phyloP scores from a whole-genome alignment of 2,797 vertebrate species.

The Xenopus petersii region DNA sequence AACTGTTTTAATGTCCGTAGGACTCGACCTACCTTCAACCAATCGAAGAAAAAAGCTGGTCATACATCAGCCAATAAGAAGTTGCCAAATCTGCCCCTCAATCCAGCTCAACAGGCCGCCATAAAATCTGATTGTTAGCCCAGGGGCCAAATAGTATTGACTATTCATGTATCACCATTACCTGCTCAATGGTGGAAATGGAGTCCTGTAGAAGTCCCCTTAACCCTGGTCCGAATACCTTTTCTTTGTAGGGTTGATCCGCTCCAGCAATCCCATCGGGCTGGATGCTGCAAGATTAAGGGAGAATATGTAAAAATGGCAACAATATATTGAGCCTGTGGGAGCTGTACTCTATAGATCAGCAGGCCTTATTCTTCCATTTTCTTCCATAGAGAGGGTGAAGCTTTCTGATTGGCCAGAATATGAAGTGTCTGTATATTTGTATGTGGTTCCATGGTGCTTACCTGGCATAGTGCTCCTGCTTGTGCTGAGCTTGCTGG shows the following conservation, averaged over 20 bases:
- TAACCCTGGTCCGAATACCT: constrained; percentile 68
- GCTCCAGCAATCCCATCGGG: constrained; percentile 66
- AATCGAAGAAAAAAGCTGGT: no score
- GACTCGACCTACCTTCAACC: not conserved
- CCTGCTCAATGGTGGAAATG: constrained; percentile 90
- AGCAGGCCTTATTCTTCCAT: no score
- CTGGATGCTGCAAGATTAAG: constrained; percentile 66
- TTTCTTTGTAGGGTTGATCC: constrained; percentile 57
- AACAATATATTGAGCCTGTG: not conserved
- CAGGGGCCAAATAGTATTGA: no score
- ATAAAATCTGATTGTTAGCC: no score
- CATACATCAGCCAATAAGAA: no score
- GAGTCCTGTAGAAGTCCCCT: constrained; percentile 87
- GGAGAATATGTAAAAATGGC: not conserved
- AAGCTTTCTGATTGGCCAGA: no score
- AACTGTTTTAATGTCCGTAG: not conserved
- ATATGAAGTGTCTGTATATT: no score
- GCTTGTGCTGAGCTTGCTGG: constrained; percentile 80
- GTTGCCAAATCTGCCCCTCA: no score
- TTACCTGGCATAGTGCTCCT: constrained; percentile 71
- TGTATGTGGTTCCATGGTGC: constrained; percentile 10
- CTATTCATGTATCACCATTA: constrained; percentile 41
- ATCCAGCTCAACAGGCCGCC: no score
- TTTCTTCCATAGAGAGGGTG: no score
- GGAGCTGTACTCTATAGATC: no score